Evolutionary conservation across 2,113 vertebrate species (phyloP).

Genomic region (Protobothrops mucrosquamatus): DNA sequence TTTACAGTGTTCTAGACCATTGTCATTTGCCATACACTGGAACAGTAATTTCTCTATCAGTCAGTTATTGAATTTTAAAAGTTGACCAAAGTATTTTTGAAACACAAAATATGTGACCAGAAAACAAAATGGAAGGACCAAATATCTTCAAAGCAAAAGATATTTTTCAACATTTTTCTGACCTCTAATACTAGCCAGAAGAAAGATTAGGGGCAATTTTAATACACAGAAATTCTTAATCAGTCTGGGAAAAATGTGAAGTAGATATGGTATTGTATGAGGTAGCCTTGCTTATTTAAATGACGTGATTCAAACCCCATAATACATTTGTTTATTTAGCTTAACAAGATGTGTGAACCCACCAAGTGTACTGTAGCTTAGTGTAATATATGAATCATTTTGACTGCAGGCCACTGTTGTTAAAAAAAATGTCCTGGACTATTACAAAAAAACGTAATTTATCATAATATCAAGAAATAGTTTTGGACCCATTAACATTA

Average conservation of each 20-base stretch:
- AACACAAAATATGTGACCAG: constrained; percentile 29
- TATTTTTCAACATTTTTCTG: not conserved
- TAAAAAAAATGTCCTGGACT: not conserved
- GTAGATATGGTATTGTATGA: not conserved
- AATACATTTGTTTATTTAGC: not conserved
- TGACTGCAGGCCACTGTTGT: not conserved
- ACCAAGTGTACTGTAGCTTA: not conserved
- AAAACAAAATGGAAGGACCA: constrained; percentile 10
- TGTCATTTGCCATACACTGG: constrained; percentile 45
- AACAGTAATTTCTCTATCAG: constrained; percentile 50
- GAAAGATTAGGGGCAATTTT: fast-evolving
- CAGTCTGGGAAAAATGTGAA: not conserved
- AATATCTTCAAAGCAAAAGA: not conserved
- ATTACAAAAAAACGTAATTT: not conserved
- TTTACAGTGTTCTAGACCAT: constrained; percentile 54
- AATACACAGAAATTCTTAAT: fast-evolving
- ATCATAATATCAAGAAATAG: not conserved
- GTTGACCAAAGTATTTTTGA: constrained; percentile 43
- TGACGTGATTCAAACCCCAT: not conserved
- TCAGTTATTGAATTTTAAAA: constrained; percentile 43
- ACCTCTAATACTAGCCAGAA: not conserved
- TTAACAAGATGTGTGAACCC: not conserved
- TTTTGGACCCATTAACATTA: not conserved
- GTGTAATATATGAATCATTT: not conserved
- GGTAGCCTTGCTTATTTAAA: not conserved